Conservation (phyloP, 2,888 invertebrate species). For the Syrphus vitripennis region DNA sequence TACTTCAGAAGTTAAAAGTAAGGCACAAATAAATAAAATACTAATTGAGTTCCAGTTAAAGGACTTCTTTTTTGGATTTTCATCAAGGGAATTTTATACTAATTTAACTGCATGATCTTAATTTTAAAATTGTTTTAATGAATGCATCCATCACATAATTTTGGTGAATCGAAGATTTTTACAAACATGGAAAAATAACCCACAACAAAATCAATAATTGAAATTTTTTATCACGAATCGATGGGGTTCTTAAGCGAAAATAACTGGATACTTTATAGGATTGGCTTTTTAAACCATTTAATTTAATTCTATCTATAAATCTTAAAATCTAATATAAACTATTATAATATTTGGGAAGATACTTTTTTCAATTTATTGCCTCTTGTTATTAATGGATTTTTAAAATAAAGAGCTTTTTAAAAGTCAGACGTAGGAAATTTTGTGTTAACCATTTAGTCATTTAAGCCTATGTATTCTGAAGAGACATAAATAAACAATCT, state of each 20-base stretch:
- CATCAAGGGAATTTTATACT: background rate
- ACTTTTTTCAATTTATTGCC: background rate
- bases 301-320: too few species aligned
- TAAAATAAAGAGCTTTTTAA: background rate
- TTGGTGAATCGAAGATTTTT: too few species aligned
- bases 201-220: too few species aligned
- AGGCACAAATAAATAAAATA: conserved; percentile 15
- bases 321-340: too few species aligned
- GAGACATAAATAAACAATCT: background rate
- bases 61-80: background rate
- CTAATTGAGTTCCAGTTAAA: background rate
- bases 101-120: background rate
- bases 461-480: conserved; percentile 22
- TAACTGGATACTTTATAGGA: too few species aligned
- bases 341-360: background rate
- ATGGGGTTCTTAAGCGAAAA: too few species aligned
- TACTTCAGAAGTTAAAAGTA: background rate
- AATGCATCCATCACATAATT: too few species aligned
- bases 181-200: too few species aligned
- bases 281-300: too few species aligned
- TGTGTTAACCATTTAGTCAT: conserved; percentile 21
- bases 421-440: background rate
- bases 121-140: background rate
- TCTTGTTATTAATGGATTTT: background rate
- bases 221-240: too few species aligned